A percentile compares a stretch with the other conserved stretches of the same genome.
Conservation (phyloP, 2,797 vertebrate species). For the Esox lucius region DNA sequence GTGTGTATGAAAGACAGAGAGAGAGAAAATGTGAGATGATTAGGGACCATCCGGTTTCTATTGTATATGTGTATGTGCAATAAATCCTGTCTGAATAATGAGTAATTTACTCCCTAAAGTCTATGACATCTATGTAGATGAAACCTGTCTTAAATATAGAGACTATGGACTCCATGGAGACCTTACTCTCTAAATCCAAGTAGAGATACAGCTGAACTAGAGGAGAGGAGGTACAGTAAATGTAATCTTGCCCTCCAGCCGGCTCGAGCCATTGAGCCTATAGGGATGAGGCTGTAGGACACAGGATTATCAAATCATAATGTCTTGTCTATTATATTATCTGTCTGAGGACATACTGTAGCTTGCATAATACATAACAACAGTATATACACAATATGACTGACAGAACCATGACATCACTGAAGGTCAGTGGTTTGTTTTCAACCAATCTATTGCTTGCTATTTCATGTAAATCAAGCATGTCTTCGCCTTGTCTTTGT, state of each 20-base stretch:
- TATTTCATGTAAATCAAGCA: not conserved
- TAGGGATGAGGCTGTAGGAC: not conserved
- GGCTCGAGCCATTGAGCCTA: not conserved
- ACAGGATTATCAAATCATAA: not conserved
- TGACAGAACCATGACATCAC: constrained; percentile 42
- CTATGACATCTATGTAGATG: not conserved
- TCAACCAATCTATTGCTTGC: constrained; percentile 20
- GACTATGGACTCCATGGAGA: not conserved
- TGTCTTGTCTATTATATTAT: not conserved
- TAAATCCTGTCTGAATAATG: not conserved
- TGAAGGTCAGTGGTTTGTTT: constrained; percentile 38
- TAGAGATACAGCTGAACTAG: not conserved
- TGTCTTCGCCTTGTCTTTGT: not conserved
- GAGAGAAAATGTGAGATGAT: not conserved
- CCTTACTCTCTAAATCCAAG: not conserved
- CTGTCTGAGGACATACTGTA: not conserved
- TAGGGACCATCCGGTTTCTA: constrained; percentile 11
- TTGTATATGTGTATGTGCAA: constrained; percentile 1
- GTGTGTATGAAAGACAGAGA: not conserved
- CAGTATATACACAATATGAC: not conserved
- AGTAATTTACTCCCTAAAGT: not conserved
- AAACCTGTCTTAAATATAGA: not conserved
- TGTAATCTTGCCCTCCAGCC: not conserved
- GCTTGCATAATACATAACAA: not conserved
- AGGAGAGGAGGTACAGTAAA: not conserved